A percentile compares a stretch with the other conserved stretches of the same genome.
phyloP scores from a whole-genome alignment of 2,113 vertebrate species.

The Chloropsis hardwickii region DNA sequence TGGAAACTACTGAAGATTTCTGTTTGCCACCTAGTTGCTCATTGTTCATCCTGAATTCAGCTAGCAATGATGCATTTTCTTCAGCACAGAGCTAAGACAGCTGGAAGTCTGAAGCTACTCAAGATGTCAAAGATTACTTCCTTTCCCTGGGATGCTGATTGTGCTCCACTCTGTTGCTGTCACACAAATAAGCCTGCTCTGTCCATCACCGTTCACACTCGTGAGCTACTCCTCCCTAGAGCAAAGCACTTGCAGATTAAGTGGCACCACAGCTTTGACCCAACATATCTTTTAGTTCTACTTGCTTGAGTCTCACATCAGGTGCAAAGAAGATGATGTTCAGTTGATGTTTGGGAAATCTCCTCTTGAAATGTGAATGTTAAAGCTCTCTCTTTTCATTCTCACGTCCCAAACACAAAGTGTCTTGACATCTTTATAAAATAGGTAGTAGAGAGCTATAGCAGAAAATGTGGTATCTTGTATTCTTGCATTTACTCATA shows the following conservation, averaged over 20 bases:
- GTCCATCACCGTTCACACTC: neutral
- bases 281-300: neutral
- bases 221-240: neutral
- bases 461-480: neutral
- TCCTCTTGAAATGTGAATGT: neutral
- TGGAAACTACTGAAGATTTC: neutral
- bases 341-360: neutral
- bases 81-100: neutral
- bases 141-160: neutral
- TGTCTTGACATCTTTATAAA: neutral
- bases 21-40: neutral
- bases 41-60: neutral
- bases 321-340: neutral
- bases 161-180: neutral
- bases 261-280: neutral
- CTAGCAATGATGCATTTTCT: neutral
- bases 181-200: neutral
- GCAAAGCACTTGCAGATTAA: neutral
- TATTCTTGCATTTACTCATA: neutral
- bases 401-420: neutral
- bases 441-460: neutral
- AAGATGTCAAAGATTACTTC: neutral
- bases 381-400: neutral
- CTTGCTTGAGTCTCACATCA: neutral
- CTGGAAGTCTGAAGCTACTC: neutral